Base-by-base conservation (phyloP, 2,888 invertebrate species). In the Ormyrus thymus region DNA sequence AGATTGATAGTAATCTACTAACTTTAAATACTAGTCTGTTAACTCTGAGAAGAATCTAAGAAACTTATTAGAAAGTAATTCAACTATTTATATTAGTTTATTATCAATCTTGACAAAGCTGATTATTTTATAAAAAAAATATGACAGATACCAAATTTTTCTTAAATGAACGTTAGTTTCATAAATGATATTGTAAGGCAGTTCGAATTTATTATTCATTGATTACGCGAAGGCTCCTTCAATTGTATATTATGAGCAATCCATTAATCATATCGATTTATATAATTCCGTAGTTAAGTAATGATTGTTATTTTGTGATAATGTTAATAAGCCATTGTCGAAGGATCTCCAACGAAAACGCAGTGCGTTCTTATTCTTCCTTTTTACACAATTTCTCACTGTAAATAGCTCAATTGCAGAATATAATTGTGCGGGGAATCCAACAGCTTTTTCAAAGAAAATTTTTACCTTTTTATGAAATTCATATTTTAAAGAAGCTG, bases 281-380 rank as follows among this genome's bases (percentile, higher is more conserved):
- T 75, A 76, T 69, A 64, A 74, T 61, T 73, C 64, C 53, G 70
- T 72, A 76, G 29, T 55, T 76, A 65, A 66, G 61, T 58, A 70
- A 71, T 70, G 46, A 80, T 80, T 66, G 70, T 73, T 80, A 68
- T 8, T 71, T 80, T 77, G 70, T 80, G 74, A 77, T 77, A 80
- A 77, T 70, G 61, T 74, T 74, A 66, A 71, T 45, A 70, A 65
- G 43, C 55, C 69, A 64, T 64, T 13, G 68, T 65, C 55, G 74
- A 70, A n/a, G 45, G 74, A 77, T 76, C 58, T 80, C 50, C 55
- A 50, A 46, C 8, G 50, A 43, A 59, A 74, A 59, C 76, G 73
- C 65, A 5, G 76, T 65, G 80, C 76, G 73, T 80, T 76, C 29
- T 72, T 55, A 65, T 15, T 71, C 11, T 76, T 29, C 50, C 66